Evolutionary conservation across 2,797 vertebrate genomes (phyloP).

Genomic region (Chelon labrosus): DNA sequence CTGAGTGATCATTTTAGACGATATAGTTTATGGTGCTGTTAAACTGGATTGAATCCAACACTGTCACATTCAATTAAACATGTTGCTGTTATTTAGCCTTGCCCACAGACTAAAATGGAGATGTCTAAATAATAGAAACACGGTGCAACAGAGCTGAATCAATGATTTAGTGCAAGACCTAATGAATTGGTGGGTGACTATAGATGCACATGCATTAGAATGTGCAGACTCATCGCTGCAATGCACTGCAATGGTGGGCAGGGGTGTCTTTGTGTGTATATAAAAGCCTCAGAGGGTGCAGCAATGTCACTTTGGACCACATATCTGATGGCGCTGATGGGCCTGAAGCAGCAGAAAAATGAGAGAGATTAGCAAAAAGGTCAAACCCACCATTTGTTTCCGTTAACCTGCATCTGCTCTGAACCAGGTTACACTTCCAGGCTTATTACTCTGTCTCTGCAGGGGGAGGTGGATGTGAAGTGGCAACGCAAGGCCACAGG

Average conservation of each 20-base stretch:
- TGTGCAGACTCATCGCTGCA: rapidly evolving
- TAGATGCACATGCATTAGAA: neutral
- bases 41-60: too few relatives aligned
- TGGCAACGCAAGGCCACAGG: conserved; percentile 17
- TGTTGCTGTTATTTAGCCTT: too few relatives aligned
- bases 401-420: conserved; percentile 33
- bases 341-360: conserved; percentile 39
- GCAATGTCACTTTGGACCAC: neutral
- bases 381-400: conserved; percentile 37
- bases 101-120: too few relatives aligned
- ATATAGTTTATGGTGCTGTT: too few relatives aligned
- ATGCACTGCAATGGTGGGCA: neutral
- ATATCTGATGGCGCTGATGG: conserved; percentile 17
- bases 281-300: neutral
- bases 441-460: conserved; percentile 15
- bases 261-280: neutral
- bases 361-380: conserved; percentile 58
- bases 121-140: too few relatives aligned
- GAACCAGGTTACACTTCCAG: conserved; percentile 29
- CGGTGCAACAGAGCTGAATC: too few relatives aligned
- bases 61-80: too few relatives aligned
- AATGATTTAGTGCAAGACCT: too few relatives aligned
- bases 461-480: neutral
- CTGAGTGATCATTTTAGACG: too few relatives aligned
- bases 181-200: neutral